These are phyloP conservation scores for Drosophila leontia DNA, from an alignment of 1,140 invertebrate genomes.

Conservation along the genomic window DNA sequence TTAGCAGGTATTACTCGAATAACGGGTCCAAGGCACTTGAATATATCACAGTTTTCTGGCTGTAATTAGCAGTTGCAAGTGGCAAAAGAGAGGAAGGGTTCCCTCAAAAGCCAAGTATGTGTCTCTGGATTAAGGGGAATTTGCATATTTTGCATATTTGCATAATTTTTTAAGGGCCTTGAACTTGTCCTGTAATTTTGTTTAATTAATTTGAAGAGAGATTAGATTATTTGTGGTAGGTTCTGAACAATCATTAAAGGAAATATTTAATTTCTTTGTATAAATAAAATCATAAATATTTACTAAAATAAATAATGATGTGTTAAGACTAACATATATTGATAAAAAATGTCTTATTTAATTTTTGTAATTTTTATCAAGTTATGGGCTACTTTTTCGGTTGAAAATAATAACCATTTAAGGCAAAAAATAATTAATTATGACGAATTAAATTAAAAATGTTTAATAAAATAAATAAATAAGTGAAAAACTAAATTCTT, in stretches of 20 bases:
- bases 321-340: too few relatives aligned
- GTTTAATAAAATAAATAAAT: background rate
- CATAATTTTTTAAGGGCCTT: background rate
- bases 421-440: background rate
- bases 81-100: background rate
- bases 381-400: too few relatives aligned
- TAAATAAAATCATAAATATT: background rate
- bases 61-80: conserved; percentile 31
- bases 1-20: conserved; percentile 24
- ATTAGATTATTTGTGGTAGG: too few relatives aligned
- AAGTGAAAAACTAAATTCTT: background rate
- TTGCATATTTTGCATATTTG: conserved; percentile 15
- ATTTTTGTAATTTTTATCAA: too few relatives aligned
- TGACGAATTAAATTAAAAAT: background rate
- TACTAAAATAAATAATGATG: background rate
- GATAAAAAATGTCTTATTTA: too few relatives aligned
- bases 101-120: too few relatives aligned
- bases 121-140: background rate
- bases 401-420: background rate
- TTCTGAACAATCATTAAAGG: background rate
- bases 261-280: background rate
- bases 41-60: conserved; percentile 30
- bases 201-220: background rate
- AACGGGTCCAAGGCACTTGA: conserved; percentile 22
- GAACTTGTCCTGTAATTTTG: background rate